These are phyloP conservation scores for Armadillidium nasatum DNA, from an alignment of 1,140 invertebrate species.

Conservation along the genomic window DNA sequence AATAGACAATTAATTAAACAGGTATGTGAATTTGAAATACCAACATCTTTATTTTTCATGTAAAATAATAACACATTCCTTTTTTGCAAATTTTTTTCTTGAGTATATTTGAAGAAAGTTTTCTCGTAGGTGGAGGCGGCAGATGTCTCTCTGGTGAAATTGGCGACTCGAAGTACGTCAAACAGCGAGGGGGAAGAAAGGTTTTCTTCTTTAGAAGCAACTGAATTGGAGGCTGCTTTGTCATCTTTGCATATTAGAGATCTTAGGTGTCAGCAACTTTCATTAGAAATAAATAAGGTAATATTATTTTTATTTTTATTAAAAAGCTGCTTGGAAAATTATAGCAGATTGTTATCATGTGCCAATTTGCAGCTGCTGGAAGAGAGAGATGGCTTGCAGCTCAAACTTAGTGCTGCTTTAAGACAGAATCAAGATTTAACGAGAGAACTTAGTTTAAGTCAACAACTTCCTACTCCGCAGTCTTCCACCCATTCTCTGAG, in stretches of 20 bases:
- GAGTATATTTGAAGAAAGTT: background rate
- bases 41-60: background rate
- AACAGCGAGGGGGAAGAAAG: constrained; percentile 23
- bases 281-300: constrained; percentile 70
- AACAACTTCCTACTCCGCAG: background rate
- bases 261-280: constrained; percentile 80
- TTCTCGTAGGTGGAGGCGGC: constrained; percentile 37
- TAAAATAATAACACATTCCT: background rate
- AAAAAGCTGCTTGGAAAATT: background rate
- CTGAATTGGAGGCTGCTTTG: constrained; percentile 71
- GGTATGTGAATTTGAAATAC: background rate
- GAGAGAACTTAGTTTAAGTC: constrained; percentile 26
- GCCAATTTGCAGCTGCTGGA: constrained; percentile 59
- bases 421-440: constrained; percentile 61
- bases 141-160: constrained; percentile 35
- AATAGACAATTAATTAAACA: constrained; percentile 28
- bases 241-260: constrained; percentile 83
- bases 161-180: constrained; percentile 17
- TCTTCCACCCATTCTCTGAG: background rate
- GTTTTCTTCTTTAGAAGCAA: constrained; percentile 19
- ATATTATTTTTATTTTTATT: background rate
- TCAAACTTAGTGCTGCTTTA: constrained; percentile 71
- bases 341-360: constrained; percentile 20
- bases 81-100: too few species aligned
- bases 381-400: constrained; percentile 74